phyloP scores from a whole-genome alignment of 2,797 vertebrate species.

The Micrastur ruficollis region DNA sequence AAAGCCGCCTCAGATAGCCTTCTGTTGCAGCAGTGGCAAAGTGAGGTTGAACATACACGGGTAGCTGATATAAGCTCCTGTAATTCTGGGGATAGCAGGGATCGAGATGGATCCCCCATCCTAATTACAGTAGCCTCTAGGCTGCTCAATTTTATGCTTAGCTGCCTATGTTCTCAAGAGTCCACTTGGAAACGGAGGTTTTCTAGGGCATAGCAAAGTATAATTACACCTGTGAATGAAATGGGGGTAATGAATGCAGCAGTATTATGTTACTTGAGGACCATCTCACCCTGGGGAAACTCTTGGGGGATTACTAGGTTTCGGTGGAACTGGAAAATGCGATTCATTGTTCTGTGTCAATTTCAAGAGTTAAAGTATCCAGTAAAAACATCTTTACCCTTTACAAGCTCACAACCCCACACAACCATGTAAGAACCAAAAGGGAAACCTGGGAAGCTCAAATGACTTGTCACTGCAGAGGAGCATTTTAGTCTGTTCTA shows the following conservation, averaged over 20 bases:
- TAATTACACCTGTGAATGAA: not conserved
- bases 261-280: not conserved
- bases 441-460: not conserved
- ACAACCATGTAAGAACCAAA: not conserved
- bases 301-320: not conserved
- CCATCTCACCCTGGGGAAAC: not conserved
- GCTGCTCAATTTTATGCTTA: not conserved
- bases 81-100: not conserved
- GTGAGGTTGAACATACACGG: not conserved
- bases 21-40: not conserved
- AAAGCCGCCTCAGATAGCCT: not conserved
- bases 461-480: not conserved
- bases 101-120: no score
- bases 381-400: not conserved
- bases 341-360: not conserved
- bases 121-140: not conserved
- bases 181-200: not conserved
- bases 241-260: not conserved
- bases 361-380: not conserved
- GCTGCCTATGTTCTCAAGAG: not conserved
- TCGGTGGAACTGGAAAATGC: not conserved
- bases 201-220: not conserved
- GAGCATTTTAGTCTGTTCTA: not conserved
- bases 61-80: not conserved
- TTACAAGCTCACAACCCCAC: not conserved